Conservation (phyloP, 2,113 vertebrate species). For the Gnathonemus echidnorhynchus region DNA sequence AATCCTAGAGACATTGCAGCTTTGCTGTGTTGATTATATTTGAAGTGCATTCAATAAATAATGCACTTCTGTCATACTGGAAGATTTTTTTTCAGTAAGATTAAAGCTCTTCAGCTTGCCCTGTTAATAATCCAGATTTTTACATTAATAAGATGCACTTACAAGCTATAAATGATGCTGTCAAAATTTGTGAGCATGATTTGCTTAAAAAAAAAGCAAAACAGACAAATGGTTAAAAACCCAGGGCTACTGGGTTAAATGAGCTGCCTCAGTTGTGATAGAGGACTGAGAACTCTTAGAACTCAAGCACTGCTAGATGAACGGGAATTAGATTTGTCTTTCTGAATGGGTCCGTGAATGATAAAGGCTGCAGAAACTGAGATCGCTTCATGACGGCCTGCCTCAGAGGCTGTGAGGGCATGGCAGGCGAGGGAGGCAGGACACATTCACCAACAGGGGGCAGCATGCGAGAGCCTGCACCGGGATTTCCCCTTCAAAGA, state of each 20-base stretch:
- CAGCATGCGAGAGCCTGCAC: background rate
- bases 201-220: background rate
- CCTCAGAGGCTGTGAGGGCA: background rate
- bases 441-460: background rate
- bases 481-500: background rate
- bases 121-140: background rate
- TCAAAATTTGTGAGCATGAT: background rate
- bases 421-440: background rate
- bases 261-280: background rate
- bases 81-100: background rate
- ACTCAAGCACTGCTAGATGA: background rate
- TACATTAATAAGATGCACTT: background rate
- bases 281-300: background rate
- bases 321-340: background rate
- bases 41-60: slow-evolving; percentile 13
- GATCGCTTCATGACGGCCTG: background rate
- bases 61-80: background rate
- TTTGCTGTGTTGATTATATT: background rate
- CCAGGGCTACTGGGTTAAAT: background rate
- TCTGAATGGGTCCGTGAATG: background rate
- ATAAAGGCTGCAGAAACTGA: background rate
- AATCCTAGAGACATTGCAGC: background rate
- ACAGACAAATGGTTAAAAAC: background rate
- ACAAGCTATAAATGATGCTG: background rate
- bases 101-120: background rate